phyloP scores from a whole-genome alignment of 1,140 invertebrate species.

The Oncopeltus fasciatus region DNA sequence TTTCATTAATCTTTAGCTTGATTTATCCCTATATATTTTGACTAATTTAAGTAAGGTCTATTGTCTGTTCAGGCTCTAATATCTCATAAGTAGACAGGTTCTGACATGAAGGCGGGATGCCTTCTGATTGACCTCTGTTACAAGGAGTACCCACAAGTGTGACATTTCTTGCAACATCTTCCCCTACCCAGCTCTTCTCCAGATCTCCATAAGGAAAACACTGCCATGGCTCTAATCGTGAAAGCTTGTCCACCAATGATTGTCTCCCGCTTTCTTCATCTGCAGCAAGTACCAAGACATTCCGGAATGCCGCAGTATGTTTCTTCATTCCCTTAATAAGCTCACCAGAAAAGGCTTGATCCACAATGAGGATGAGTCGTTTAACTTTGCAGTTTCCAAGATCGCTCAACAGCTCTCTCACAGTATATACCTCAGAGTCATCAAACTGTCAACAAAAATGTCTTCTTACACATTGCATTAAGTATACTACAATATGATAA shows the following conservation, averaged over 20 bases:
- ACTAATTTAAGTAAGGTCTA: not conserved
- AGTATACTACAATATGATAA: too few relatives aligned
- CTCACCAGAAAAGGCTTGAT: conserved; percentile 36
- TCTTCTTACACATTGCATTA: too few relatives aligned
- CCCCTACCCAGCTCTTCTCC: not conserved
- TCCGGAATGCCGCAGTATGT: not conserved
- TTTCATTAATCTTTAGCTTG: too few relatives aligned
- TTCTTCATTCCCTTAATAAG: conserved; percentile 23
- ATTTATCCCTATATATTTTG: too few relatives aligned
- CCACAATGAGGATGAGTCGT: conserved; percentile 35
- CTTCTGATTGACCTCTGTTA: not conserved
- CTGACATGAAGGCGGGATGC: conserved; percentile 8
- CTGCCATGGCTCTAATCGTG: not conserved
- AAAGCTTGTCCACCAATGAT: not conserved
- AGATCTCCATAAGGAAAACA: not conserved
- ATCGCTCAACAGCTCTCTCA: conserved; percentile 35
- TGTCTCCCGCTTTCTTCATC: too few relatives aligned
- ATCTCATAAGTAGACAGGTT: conserved; percentile 16
- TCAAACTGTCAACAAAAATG: conserved; percentile 21
- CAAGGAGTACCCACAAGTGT: conserved; percentile 10
- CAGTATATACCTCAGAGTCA: conserved; percentile 34
- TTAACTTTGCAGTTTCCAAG: conserved; percentile 33
- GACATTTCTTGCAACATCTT: not conserved
- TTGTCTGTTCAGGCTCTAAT: conserved; percentile 11
- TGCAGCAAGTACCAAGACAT: not conserved